A percentile compares a stretch with the other conserved stretches of the same genome.
Conservation (phyloP, 2,113 vertebrate species). For the Formicarius rufipectus region DNA sequence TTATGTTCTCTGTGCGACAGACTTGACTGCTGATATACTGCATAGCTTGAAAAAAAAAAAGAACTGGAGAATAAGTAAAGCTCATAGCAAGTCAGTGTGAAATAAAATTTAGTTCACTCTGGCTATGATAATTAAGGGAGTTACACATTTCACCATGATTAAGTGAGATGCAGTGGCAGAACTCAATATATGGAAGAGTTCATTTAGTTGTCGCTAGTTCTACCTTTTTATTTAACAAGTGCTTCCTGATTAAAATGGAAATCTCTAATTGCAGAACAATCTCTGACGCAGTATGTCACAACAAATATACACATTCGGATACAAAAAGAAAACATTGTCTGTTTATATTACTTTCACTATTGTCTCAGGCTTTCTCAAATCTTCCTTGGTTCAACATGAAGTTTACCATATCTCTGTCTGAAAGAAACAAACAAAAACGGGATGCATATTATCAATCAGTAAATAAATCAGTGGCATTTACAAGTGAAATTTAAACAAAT, state of each 20-base stretch:
- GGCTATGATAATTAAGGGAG: neutral
- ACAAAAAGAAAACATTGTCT: neutral
- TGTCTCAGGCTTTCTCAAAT: neutral
- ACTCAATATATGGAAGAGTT: neutral
- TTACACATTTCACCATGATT: neutral
- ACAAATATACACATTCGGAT: neutral
- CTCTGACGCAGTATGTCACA: neutral
- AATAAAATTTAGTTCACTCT: neutral
- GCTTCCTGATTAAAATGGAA: neutral
- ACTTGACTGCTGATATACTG: neutral
- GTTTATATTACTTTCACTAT: neutral
- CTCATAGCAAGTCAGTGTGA: neutral
- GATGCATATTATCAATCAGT: neutral
- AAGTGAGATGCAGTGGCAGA: neutral
- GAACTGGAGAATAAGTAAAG: neutral
- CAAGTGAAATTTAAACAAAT: neutral
- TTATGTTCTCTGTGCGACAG: neutral
- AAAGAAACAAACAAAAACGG: neutral
- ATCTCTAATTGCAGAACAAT: slow-evolving; percentile 9
- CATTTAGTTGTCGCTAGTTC: neutral
- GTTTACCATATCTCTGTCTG: neutral
- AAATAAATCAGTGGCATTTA: neutral
- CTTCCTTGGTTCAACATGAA: neutral
- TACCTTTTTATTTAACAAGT: neutral
- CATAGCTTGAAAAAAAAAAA: neutral